Base-by-base conservation (phyloP, 1,140 invertebrate genomes). In the Magallana ariakensis region DNA sequence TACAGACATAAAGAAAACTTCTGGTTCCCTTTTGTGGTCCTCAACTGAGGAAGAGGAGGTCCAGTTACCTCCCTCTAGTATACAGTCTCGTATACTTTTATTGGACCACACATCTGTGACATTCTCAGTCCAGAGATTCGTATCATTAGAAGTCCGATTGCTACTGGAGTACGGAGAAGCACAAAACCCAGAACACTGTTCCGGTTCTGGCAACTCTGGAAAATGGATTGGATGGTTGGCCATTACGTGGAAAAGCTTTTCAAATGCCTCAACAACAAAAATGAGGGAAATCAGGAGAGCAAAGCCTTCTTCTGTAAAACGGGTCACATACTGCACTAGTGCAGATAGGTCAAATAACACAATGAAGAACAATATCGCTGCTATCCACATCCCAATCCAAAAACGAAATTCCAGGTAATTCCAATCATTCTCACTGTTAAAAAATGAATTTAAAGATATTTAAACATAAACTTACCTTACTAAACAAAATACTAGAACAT, bases 281-380 rank as follows among this genome's bases (percentile, higher is more conserved):
- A 99, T 99, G 90, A 99, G 97, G 2, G 99, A 99, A 92, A 99
- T 99, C 9, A 99, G 95, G 0, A 98, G 98, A 22, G 99, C 99
- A 95, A 99, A 99, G 94, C 99, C 99, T 95, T 99, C 99, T 95
- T 99, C 99, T 0, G 99, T 99, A 94, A 99, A 99, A 46, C 99
- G 96, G 6, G 99, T 99, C 87, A 99, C 99, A 94, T 98, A 99
- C 93, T 98, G 99, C n/a, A 99, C 99, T 85, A 99, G 96, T 87
- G 98, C 98, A 94, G 98, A 99, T 4, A 98, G 98, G 95, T 99
- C 99, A 46, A 99, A 96, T 1, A 98, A 98, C 54, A 99, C 98
- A 92, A 99, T 96, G 26, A 97, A 95, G 13, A 99, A 88, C 84
- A 99, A 95, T 93, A 99, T 98, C 16, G 98, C 80, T 0, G 97